Percentiles rank a stretch among this genome's conserved stretches.
Conservation (phyloP, 2,113 vertebrate species). For the Gopherus flavomarginatus region DNA sequence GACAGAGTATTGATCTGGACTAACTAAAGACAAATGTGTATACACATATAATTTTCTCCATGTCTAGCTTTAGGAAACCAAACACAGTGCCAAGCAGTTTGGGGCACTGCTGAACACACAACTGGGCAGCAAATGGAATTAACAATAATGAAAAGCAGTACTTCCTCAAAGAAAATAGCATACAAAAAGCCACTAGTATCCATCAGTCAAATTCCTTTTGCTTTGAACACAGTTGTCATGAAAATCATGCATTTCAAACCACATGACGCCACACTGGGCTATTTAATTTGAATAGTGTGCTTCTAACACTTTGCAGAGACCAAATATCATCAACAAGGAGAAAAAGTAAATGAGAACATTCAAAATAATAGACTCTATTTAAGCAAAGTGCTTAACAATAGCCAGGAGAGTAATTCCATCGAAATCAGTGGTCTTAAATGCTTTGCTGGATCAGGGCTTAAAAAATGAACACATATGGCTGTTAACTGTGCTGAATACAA, state of each 20-base stretch:
- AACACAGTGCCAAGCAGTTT: slow-evolving; percentile 65
- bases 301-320: slow-evolving; percentile 20
- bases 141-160: slow-evolving; percentile 63
- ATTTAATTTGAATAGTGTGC: neutral
- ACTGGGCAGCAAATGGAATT: slow-evolving; percentile 62
- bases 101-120: slow-evolving; percentile 67
- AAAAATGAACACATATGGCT: slow-evolving; percentile 15
- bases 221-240: slow-evolving; percentile 15
- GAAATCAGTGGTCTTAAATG: slow-evolving; percentile 45
- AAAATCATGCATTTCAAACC: slow-evolving; percentile 39
- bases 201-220: slow-evolving; percentile 54
- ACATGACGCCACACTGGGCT: slow-evolving; percentile 19
- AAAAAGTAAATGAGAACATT: slow-evolving; percentile 18
- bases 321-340: neutral
- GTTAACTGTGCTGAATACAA: neutral
- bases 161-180: slow-evolving; percentile 58
- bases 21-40: slow-evolving; percentile 39
- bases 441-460: slow-evolving; percentile 34
- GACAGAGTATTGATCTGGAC: slow-evolving; percentile 51
- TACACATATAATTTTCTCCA: neutral
- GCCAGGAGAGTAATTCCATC: slow-evolving; percentile 20
- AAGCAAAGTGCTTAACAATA: slow-evolving; percentile 48
- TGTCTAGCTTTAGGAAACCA: slow-evolving; percentile 68
- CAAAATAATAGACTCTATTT: slow-evolving; percentile 16
- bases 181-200: slow-evolving; percentile 41